Conservation (phyloP, 2,888 invertebrate genomes). For the Stenichneumon culpator region DNA sequence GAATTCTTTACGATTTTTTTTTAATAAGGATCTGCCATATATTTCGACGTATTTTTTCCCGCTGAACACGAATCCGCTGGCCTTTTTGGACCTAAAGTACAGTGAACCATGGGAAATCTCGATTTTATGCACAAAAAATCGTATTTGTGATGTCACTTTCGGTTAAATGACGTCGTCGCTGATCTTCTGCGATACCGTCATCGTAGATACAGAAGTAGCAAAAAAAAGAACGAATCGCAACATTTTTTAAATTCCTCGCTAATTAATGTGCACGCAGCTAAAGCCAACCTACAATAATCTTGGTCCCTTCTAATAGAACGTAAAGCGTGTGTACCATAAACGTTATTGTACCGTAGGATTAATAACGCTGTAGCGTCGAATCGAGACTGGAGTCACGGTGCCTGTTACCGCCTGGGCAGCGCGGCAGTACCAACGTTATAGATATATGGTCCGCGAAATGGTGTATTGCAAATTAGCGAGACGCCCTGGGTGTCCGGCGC, state of each 20-base stretch:
- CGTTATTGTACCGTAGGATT: slow-evolving; percentile 27
- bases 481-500: slow-evolving; percentile 52
- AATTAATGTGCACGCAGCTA: not conserved
- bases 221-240: not conserved
- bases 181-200: not conserved
- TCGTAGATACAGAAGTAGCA: not conserved
- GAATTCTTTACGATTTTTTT: too few relatives aligned
- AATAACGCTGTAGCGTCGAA: slow-evolving; percentile 17
- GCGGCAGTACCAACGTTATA: slow-evolving; percentile 26
- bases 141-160: too few relatives aligned
- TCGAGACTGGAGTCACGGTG: slow-evolving; percentile 5
- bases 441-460: slow-evolving; percentile 31
- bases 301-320: slow-evolving; percentile 9
- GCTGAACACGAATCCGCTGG: too few relatives aligned
- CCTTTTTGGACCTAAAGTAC: too few relatives aligned
- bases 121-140: too few relatives aligned
- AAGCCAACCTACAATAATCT: slow-evolving; percentile 16
- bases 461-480: slow-evolving; percentile 60
- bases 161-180: too few relatives aligned
- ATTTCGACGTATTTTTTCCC: too few relatives aligned
- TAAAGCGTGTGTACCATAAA: not conserved
- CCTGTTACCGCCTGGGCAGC: slow-evolving; percentile 24
- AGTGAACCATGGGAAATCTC: too few relatives aligned
- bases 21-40: too few relatives aligned
- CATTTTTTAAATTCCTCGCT: not conserved